A percentile compares a stretch with the other conserved stretches of the same genome.
Conservation (phyloP, 1,140 invertebrate species). For the Cyclargus thomasi region DNA sequence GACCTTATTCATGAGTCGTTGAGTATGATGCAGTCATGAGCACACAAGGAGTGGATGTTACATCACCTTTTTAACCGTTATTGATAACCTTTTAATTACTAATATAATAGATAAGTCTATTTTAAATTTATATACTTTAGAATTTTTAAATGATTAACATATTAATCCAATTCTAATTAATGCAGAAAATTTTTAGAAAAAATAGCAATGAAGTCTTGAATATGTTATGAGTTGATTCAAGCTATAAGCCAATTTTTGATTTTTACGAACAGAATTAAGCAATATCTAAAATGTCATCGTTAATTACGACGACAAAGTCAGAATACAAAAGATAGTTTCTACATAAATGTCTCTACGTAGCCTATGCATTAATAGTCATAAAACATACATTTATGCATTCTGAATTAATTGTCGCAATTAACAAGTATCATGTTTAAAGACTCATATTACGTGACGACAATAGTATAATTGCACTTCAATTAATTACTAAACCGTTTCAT, state of each 20-base stretch:
- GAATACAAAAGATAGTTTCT: too few relatives aligned
- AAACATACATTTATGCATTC: background rate
- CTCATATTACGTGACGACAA: background rate
- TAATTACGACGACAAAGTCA: too few relatives aligned
- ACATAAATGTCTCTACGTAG: too few relatives aligned
- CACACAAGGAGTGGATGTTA: background rate
- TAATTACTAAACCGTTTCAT: slow-evolving; percentile 16
- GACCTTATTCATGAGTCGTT: background rate
- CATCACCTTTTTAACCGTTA: background rate
- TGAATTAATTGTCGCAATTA: background rate
- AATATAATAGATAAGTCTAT: background rate
- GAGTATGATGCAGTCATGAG: slow-evolving; percentile 9
- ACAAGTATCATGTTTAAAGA: background rate
- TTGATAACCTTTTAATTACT: slow-evolving; percentile 9
- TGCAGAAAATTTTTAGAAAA: too few relatives aligned
- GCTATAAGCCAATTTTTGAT: too few relatives aligned
- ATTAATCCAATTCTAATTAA: too few relatives aligned
- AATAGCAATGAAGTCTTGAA: too few relatives aligned
- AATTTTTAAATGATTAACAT: background rate
- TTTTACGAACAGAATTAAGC: too few relatives aligned
- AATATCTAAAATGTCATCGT: too few relatives aligned
- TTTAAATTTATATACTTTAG: background rate
- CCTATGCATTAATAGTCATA: background rate
- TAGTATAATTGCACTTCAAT: background rate
- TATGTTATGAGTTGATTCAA: too few relatives aligned